Base-by-base conservation (phyloP, 2,113 vertebrate species). In the Lampris incognitus region DNA sequence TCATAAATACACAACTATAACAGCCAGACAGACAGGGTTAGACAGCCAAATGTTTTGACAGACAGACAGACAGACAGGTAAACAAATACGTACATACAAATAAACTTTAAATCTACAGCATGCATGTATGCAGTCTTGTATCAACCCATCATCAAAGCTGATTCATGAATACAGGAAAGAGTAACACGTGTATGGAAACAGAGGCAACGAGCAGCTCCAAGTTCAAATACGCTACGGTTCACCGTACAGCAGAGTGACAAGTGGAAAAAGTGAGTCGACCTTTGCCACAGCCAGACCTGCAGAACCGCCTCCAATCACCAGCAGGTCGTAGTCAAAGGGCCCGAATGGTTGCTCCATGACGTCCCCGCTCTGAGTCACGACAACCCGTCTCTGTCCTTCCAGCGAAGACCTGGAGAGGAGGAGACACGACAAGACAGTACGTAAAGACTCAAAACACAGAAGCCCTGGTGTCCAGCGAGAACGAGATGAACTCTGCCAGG, bases 281-380 rank as follows among this genome's bases (percentile, higher is more conserved):
- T 96, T 97, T 50, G 95, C 94, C 41, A 94, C 94, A 46, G 95
- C 93, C 50, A 96, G 89, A 2, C 95, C 96, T 70, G 95, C 95
- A 0, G 96, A 95, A 42, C 95, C 94, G 0, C 94, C 95, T 63
- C 96, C 95, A 5, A 96, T 93, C 79, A 96, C 93, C 79, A 96
- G 94, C 63, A 96, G 93, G 82, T 96, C 94, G 9, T 94, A 96
- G 85, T 96, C 93, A 0, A 94, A 96, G 42, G 87, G 54, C 39
- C 65, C 46, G 0, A 66, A 51, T 5, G 68, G 39, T 3, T 42
- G 62, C 24, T 81, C 58, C 81, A 72, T 78, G 55, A 36, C n/a
- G 41, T 65, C 55, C 48, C 65, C 1, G 37, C 9, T 48, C 5
- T 13, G 3, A 39, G 9, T 46, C 55, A 3, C 48, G 61, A 51